Base-by-base conservation (phyloP, 2,888 invertebrate species). In the Limnephilus marmoratus region DNA sequence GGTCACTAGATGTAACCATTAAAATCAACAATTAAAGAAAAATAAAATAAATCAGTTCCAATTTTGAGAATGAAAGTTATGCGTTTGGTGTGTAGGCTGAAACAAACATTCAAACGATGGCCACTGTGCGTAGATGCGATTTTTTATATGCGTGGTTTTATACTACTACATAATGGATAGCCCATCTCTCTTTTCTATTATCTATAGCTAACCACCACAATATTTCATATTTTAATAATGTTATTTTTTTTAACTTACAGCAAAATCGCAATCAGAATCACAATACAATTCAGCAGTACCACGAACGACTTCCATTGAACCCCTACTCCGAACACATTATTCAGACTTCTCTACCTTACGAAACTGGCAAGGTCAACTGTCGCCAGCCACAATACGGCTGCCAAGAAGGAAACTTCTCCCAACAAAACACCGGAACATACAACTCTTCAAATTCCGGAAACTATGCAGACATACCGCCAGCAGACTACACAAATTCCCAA, bases 321-420 rank as follows among this genome's bases (percentile, higher is more conserved):
- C 94, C 92, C 1, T 94, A 94, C 53, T 88, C 92, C 4, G 94
- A 94, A 92, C 93, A 93, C 31, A 80, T 92, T 24, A 90, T 93
- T 4, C 94, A 89, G 86, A 81, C 93, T 12, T 92, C 93, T 5
- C 45, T 93, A 1, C 93, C 93, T 1, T 94, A 91, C 85, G 93
- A 93, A 13, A 91, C 92, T 45, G 29, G 88, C 4, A 93, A 93
- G 82, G 90, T 93, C 15, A 91, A 93, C 34, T 92, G 91, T 37
- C 45, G 93, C 81, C 91, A 91, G 49, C 93, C 91, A 34, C 95
- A 95, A 3, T 95, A 95, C 90, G 94, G 94, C 83, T 95, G 95
- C 85, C 95, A 95, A 93, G 95, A 95, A 93, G 94, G 95, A 0
- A 94, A 95, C 91, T 95, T 95, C 91, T 95, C 95, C 0, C 95